phyloP scores from a whole-genome alignment of 1,140 invertebrate genomes.

The Thalassaphorura encarpata region DNA sequence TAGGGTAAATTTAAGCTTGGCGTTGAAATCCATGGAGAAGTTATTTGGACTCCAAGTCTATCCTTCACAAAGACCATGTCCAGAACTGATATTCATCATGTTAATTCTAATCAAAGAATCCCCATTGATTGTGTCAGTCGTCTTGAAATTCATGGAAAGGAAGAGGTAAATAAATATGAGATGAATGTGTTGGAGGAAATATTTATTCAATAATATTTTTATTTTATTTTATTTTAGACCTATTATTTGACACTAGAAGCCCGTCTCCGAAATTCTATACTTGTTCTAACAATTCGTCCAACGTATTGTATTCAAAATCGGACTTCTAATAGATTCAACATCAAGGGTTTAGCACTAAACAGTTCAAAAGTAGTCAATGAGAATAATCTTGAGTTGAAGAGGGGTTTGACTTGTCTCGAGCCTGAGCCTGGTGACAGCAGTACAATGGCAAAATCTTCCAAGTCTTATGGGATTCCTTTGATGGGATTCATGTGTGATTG shows the following conservation, averaged over 20 bases:
- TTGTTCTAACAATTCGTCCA: slow-evolving; percentile 14
- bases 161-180: slow-evolving; percentile 1
- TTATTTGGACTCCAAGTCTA: slow-evolving; percentile 10
- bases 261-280: slow-evolving; percentile 1
- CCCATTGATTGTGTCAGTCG: slow-evolving; percentile 24
- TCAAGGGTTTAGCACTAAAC: slow-evolving; percentile 9
- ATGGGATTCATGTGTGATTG: slow-evolving; percentile 7
- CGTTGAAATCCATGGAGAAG: slow-evolving; percentile 28
- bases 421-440: too few relatives aligned
- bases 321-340: slow-evolving; percentile 1
- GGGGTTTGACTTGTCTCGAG: neutral
- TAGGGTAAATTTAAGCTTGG: slow-evolving; percentile 49
- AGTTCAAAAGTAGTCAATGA: neutral
- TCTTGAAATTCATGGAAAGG: slow-evolving; percentile 17
- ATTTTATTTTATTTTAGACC: neutral
- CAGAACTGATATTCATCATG: slow-evolving; percentile 24
- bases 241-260: slow-evolving; percentile 20
- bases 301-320: slow-evolving; percentile 24
- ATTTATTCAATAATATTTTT: neutral
- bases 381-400: neutral
- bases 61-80: slow-evolving; percentile 18
- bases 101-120: slow-evolving; percentile 20
- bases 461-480: too few relatives aligned
- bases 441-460: too few relatives aligned
- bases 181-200: neutral